Evolutionary conservation across 2,888 invertebrate species (phyloP).

Genomic region (Busseola fusca): DNA sequence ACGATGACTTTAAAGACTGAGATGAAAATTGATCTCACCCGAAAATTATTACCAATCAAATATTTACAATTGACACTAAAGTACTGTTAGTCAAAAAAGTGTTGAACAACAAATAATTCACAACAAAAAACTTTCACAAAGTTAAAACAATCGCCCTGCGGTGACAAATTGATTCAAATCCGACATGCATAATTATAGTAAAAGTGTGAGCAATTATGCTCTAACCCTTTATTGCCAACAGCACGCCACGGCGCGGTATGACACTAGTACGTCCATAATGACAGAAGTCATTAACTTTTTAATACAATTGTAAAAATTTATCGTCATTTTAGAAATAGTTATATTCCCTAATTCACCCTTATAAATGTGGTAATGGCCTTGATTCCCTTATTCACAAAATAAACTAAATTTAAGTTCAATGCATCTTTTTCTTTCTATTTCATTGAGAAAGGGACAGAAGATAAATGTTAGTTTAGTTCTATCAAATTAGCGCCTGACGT

Average conservation of each 20-base stretch:
- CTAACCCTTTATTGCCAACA: constrained; percentile 42
- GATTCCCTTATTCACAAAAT: too few species aligned
- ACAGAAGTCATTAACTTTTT: constrained; percentile 41
- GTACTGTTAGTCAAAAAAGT: constrained; percentile 54
- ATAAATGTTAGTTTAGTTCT: too few species aligned
- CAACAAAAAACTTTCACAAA: constrained; percentile 52
- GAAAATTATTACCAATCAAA: constrained; percentile 48
- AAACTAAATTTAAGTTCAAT: too few species aligned
- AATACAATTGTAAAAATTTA: constrained; percentile 27
- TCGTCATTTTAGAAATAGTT: constrained; percentile 35
- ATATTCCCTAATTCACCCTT: constrained; percentile 35
- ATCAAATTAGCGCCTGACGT: too few species aligned
- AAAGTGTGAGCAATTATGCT: constrained; percentile 52
- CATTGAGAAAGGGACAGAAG: too few species aligned
- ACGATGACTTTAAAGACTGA: constrained; percentile 20
- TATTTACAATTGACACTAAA: constrained; percentile 32
- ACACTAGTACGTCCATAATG: constrained; percentile 28
- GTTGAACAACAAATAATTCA: constrained; percentile 50
- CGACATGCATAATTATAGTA: constrained; percentile 47
- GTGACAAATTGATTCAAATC: constrained; percentile 71
- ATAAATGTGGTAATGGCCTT: constrained; percentile 35
- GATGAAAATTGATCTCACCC: constrained; percentile 39
- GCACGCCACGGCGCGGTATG: constrained; percentile 32
- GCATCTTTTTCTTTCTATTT: too few species aligned
- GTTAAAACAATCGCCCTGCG: constrained; percentile 57